Evolutionary conservation across 2,888 invertebrate species (phyloP).

Genomic region (Panzeria rudis): DNA sequence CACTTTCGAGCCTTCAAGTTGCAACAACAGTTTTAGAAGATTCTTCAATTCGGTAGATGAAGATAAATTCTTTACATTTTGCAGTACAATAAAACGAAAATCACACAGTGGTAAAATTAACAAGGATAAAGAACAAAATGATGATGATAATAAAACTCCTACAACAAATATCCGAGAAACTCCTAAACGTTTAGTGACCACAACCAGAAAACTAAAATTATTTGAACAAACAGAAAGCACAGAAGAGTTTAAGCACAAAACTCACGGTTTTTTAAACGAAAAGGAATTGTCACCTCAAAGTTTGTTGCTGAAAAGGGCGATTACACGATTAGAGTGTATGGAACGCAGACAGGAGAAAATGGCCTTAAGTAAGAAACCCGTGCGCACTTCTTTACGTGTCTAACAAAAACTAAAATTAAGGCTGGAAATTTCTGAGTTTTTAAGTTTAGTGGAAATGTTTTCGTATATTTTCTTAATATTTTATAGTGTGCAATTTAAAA

Average conservation of each 20-base stretch:
- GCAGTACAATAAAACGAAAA: constrained; percentile 47
- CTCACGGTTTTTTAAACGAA: constrained; percentile 70
- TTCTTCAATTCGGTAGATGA: constrained; percentile 9
- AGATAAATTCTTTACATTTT: constrained; percentile 59
- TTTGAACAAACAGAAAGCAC: constrained; percentile 35
- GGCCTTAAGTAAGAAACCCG: constrained; percentile 71
- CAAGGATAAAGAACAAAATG: constrained; percentile 20
- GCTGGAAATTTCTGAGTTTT: background rate
- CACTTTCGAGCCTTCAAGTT: constrained; percentile 28
- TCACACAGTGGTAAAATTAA: constrained; percentile 12
- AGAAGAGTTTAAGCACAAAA: constrained; percentile 59
- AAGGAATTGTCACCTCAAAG: constrained; percentile 74
- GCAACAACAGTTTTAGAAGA: constrained; percentile 22
- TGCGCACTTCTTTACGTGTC: constrained; percentile 69
- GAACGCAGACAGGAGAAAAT: constrained; percentile 74
- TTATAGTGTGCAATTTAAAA: constrained; percentile 45
- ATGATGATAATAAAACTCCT: constrained; percentile 7
- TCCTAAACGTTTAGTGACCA: constrained; percentile 53
- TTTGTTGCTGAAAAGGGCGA: constrained; percentile 66
- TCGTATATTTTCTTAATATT: background rate
- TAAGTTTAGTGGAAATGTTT: constrained; percentile 3
- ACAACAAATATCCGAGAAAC: constrained; percentile 28
- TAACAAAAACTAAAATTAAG: constrained; percentile 32
- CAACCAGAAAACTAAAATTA: constrained; percentile 31
- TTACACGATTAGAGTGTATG: constrained; percentile 71